Evolutionary conservation across 2,113 vertebrate genomes (phyloP), one percentile per base, ranked within the genome.

Genomic region (Thermophis baileyi): DNA sequence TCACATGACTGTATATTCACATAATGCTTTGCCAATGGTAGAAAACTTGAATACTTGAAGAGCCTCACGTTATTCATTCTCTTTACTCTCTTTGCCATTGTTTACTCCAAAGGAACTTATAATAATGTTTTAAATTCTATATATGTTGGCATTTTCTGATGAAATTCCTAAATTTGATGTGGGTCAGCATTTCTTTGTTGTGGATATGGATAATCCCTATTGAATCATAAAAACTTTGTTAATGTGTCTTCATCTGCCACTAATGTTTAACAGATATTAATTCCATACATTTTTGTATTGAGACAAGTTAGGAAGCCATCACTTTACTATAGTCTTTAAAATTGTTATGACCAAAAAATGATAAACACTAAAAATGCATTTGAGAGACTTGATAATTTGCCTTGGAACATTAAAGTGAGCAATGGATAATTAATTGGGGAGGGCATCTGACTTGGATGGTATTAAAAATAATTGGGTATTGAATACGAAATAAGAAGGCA

Each of bases 271-370:
- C 40, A 92, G 35, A 22, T 89, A 24, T 20, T 93, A 30, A 90
- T 54, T 91, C 30, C 49, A 35, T 55, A 86, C 25, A 85, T 47
- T 0, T 69, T 74, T 90, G 35, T 22, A 81, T 81, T 81, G 35
- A 44, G 74, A 44, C 18, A 40, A 22, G 35, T 20, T 47, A 90
- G 55, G 14, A 87, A 91, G 16, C 3, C 63, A 93, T 92, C 94
- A 93, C 57, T 93, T 95, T 95, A 95, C 35, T 24, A 47, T 35
- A 89, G 51, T 91, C 0, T 46, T 81, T 81, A 81, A 81, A 81
- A 22, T 81, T 22, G 18, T 81, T 81, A 44, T 44, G 35, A 22
- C 35, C 35, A 14, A 81, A 44, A 81, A 44, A 81, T 81, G 35
- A 81, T 24, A 25, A 55, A 11, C 40, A 27, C 8, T 92, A 54